Evolutionary conservation across 2,797 vertebrate species (phyloP), one percentile per base, ranked within the genome.

Genomic region (Rousettus madagascariensis): DNA sequence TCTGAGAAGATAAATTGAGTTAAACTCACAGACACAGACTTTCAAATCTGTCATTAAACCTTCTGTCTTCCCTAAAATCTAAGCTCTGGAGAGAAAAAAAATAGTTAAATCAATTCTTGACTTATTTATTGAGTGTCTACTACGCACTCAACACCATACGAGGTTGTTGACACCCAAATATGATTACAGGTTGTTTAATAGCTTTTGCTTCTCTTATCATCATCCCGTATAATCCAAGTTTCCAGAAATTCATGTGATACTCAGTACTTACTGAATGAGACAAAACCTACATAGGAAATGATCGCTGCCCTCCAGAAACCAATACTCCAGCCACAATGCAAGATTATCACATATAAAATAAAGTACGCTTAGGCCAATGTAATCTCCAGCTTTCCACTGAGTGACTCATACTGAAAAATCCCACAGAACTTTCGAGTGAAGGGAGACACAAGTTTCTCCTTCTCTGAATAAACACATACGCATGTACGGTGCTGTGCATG

Each of bases 1-100:
- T 92, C 71, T 11, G 78, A 86, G 66, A 83, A 93, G 78, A 97
- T 68, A 96, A 96, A 97, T 86, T 91, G 85, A 95, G 85, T 97
- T 96, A 94, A 97, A 95, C 33, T 93, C 49, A 91, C 79, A 86
- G 90, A 69, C 41, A 43, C 7, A 61, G 49, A 79, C 57, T 80
- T 95, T 72, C 43, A 83, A 96, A 69, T 69, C 95, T 91, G 90
- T 96, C 83, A 86, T 96, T 95, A 96, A 95, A 71, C 38, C 53
- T 95, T 91, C 75, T 36, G 19, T 88, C 46, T 94, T 96, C 80
- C 75, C 46, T n/a, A 90, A 94, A 94, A 79, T 92, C 77, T 86
- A 68, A 86, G 43, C n/a, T 90, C 69, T 51, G 43, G 63, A 95
- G 30, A 85, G 43, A 88, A 79, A 71, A 92, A 92, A 55, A 51